Evolutionary conservation across 2,888 invertebrate species (phyloP), one percentile per base, ranked within the genome.

Genomic region (Xestia rhomboidea): DNA sequence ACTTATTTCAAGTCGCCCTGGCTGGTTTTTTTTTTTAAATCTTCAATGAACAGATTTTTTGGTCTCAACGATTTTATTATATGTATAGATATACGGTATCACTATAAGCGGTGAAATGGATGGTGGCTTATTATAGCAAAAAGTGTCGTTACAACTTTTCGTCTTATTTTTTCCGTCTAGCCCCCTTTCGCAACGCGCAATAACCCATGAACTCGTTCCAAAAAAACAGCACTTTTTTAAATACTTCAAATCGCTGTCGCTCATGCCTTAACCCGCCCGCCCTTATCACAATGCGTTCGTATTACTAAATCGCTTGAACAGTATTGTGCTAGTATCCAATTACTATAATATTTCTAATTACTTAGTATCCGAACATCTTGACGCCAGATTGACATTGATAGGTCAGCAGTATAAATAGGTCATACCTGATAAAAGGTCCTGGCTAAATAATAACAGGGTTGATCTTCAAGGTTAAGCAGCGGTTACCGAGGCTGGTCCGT

Each of bases 321-420:
- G 11, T 81, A 51, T 15, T 30, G 15, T 21, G 18, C 0, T 15
- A 60, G 44, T 51, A 4, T 77, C 41, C 0, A 51, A 51, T 71
- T 82, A 63, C 44, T 51, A 41, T 27, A 11, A 21, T 46, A 38
- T 0, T 72, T 66, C 34, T 70, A 54, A 60, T 30, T 18, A 60
- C 18, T n/a, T 38, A 10, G 34, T 11, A 34, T 67, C 44, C 51
- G 27, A 54, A 27, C 44, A 34, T 15, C 46, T 27, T 8, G 41
- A 34, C 83, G 66, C 84, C 68, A 21, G 10, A 4, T 1, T 68
- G 63, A 54, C 57, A 57, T 73, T 78, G 68, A 10, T 2, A 3
- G 57, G 68, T 68, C 54, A 72, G 63, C 38, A 44, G 64, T 1
- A 13, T 30, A 79, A 41, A 41, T 46, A 24, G 73, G 81, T 66